Evolutionary conservation across 2,113 vertebrate species (phyloP).

Genomic region (Corythoichthys intestinalis): DNA sequence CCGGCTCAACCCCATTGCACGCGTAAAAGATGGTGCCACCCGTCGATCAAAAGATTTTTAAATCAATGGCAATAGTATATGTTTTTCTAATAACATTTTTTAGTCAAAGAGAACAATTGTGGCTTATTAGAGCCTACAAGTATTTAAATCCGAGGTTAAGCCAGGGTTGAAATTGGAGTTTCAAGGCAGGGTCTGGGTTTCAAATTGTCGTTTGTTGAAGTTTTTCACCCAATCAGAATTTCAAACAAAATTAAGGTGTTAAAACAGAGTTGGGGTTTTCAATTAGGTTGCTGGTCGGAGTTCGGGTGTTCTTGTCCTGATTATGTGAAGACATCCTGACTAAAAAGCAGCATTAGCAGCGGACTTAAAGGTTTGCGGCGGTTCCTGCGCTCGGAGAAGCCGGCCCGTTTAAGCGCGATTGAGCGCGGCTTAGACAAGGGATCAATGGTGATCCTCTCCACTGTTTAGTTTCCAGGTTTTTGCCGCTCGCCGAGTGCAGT

Average conservation of each 20-base stretch:
- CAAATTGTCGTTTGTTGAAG: neutral
- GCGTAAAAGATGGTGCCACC: too few species aligned
- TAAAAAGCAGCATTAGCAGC: constrained; percentile 75
- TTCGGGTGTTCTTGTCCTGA: constrained; percentile 7
- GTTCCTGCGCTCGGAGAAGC: constrained; percentile 69
- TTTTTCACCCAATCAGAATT: neutral
- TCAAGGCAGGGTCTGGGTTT: neutral
- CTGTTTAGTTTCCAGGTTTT: constrained; percentile 74
- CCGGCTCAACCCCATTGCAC: too few species aligned
- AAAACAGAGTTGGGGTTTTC: neutral
- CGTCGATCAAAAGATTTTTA: too few species aligned
- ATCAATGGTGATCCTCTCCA: constrained; percentile 76
- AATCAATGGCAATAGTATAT: too few species aligned
- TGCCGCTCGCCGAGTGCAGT: constrained; percentile 58
- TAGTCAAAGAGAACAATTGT: too few species aligned
- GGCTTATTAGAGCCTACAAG: too few species aligned
- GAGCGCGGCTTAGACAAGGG: constrained; percentile 73
- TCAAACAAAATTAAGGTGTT: neutral
- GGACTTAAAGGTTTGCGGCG: constrained; percentile 74
- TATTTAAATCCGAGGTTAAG: too few species aligned
- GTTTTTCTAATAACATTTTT: too few species aligned
- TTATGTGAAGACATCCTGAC: constrained; percentile 56
- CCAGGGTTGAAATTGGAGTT: neutral
- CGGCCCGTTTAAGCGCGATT: constrained; percentile 75
- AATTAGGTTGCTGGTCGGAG: neutral